phyloP scores from a whole-genome alignment of 2,113 vertebrate species.

The Rattus norvegicus region GRCr8 NC_086019.1:183711001-183711500 shows the following conservation, averaged over 20 bases:
- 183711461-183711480: not conserved
- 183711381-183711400: not conserved
- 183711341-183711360: not conserved
- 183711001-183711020: not conserved
- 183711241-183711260: constrained; percentile 4
- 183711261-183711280: not conserved
- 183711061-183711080: not conserved
- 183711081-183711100: not conserved
- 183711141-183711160: not conserved
- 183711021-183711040: not conserved
- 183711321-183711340: not conserved
- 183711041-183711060: not conserved
- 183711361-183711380: no score
- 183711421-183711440: not conserved
- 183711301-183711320: not conserved
- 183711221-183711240: not conserved
- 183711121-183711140: not conserved
- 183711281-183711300: not conserved
- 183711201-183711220: not conserved
- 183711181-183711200: not conserved
- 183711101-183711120: not conserved
- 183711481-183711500: not conserved
- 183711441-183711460: not conserved
- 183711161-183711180: not conserved
- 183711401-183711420: not conserved